phyloP scores from a whole-genome alignment of 2,888 invertebrate genomes.

The Dryocosmus kuriphilus region DNA sequence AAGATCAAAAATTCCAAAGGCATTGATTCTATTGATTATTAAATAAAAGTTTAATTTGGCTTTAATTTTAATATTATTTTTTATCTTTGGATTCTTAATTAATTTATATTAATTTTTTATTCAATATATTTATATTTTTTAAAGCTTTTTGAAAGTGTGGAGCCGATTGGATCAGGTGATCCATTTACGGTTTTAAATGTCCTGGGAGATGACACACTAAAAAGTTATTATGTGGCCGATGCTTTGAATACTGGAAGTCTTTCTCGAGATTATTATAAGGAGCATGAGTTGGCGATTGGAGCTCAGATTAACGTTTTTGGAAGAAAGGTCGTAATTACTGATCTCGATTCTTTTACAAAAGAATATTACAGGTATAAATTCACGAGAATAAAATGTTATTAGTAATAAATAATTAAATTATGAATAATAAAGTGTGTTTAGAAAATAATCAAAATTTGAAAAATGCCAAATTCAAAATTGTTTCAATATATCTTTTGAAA shows the following conservation, averaged over 20 bases:
- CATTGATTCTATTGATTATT: constrained; percentile 65
- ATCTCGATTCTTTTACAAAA: constrained; percentile 92
- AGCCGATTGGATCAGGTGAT: constrained; percentile 77
- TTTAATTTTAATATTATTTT: not conserved
- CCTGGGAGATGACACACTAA: constrained; percentile 79
- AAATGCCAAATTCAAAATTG: no score
- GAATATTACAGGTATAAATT: constrained; percentile 84
- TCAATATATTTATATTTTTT: constrained; percentile 31
- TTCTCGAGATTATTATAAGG: constrained; percentile 80
- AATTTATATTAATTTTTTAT: constrained; percentile 23
- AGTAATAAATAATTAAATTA: no score
- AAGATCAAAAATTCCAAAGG: constrained; percentile 88
- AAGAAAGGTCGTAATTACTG: constrained; percentile 87
- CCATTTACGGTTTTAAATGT: constrained; percentile 82
- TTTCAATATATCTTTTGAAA: no score
- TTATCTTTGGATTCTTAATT: not conserved
- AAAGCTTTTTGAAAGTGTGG: constrained; percentile 63
- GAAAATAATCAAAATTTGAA: no score
- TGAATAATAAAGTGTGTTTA: no score
- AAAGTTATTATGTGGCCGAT: constrained; percentile 81
- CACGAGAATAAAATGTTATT: not conserved
- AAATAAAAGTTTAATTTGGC: constrained; percentile 13
- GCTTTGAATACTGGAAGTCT: constrained; percentile 79
- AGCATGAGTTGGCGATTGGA: constrained; percentile 90
- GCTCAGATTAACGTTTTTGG: constrained; percentile 90